These are phyloP conservation scores for Trisateles emortualis DNA, from an alignment of 2,888 invertebrate genomes.

Conservation along the genomic window DNA sequence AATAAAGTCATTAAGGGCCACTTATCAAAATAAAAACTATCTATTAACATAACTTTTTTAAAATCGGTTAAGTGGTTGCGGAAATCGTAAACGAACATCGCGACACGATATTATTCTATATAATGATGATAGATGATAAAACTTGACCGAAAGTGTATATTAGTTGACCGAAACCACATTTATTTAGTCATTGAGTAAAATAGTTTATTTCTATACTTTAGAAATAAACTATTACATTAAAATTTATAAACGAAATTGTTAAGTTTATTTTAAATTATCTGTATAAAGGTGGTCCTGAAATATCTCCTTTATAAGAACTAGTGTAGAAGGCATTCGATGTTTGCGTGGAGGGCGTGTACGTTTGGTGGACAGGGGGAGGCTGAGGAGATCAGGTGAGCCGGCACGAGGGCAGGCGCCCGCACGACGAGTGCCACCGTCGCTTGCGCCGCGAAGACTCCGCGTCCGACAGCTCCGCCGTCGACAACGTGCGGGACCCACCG, in stretches of 20 bases:
- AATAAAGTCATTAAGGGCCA: no score
- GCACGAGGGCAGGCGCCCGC: conserved; percentile 79
- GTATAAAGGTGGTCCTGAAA: background rate
- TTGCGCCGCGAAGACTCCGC: conserved; percentile 73
- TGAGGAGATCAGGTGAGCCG: conserved; percentile 73
- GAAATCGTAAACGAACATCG: no score
- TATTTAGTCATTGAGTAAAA: no score
- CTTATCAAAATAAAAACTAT: no score
- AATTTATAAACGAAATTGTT: background rate
- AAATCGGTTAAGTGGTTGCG: no score
- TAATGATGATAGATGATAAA: no score
- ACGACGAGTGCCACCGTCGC: conserved; percentile 81
- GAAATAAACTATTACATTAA: no score
- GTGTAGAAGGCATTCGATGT: conserved; percentile 6
- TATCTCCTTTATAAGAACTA: background rate
- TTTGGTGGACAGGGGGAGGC: background rate
- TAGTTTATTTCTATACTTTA: no score
- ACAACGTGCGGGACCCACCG: conserved; percentile 77
- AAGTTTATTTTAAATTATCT: background rate
- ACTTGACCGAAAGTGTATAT: no score
- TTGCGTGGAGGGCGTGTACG: background rate
- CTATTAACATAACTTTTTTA: no score
- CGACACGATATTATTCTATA: no score
- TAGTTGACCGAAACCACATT: no score
- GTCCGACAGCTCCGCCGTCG: conserved; percentile 81